A percentile compares a stretch with the other conserved stretches of the same genome.
These are phyloP conservation scores for Oncopeltus fasciatus DNA, from an alignment of 1,140 invertebrate species.

Conservation along the genomic window DNA sequence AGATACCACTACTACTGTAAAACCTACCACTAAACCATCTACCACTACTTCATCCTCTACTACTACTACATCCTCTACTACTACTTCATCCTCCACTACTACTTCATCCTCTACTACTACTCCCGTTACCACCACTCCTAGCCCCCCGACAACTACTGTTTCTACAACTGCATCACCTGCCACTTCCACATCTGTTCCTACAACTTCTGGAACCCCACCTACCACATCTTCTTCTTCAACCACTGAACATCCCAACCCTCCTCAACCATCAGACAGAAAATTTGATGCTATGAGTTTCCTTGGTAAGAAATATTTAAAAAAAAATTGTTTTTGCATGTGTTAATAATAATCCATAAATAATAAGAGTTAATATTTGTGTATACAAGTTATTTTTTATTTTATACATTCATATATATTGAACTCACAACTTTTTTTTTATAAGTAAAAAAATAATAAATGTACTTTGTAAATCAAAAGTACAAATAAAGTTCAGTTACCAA, in stretches of 20 bases:
- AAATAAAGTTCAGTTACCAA: no score
- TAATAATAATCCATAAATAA: no score
- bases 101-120: not conserved
- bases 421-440: no score
- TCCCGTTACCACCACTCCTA: not conserved
- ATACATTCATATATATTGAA: no score
- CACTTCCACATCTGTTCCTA: not conserved
- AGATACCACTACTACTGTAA: not conserved
- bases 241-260: constrained; percentile 12
- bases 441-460: no score
- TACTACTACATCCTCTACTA: constrained; percentile 26
- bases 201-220: constrained; percentile 7
- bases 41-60: not conserved
- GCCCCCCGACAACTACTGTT: not conserved
- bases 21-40: not conserved
- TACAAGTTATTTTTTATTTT: no score
- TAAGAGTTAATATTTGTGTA: no score
- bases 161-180: not conserved
- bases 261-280: constrained; percentile 28
- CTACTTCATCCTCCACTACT: not conserved
- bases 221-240: constrained; percentile 4
- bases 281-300: constrained; percentile 55
- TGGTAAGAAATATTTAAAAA: no score
- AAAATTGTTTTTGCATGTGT: no score
- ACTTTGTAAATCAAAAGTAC: no score